Evolutionary conservation across 2,113 vertebrate genomes (phyloP), one percentile per base, ranked within the genome.

Genomic region (Psilopogon haemacephalus): DNA sequence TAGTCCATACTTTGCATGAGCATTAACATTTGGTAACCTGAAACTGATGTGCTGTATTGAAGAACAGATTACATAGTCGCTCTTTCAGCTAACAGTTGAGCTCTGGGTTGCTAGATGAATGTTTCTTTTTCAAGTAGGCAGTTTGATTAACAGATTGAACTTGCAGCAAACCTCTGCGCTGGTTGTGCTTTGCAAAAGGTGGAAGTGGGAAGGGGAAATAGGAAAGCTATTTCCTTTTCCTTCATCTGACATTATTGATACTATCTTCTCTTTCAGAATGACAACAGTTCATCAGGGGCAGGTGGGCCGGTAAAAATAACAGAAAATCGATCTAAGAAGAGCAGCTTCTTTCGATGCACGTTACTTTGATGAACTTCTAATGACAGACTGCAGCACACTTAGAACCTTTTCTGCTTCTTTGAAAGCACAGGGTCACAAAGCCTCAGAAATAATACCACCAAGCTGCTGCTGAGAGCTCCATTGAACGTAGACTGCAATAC

Each of bases 281-380:
- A 99, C 97, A 98, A 92, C 97, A 98, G 88, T 96, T 97, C 98
- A 17, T 96, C 98, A 48, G 98, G 98, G 75, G 96, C 98, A 59
- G 98, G 98, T 37, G 98, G 98, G 71, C 98, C 98, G 6, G 97
- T 99, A 94, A 99, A 99, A 98, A 99, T 99, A 94, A 98, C 99
- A 88, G 99, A 99, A 97, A 99, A 98, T 67, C 98, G 98, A 87
- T 99, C 99, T 30, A 99, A 99, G 98, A 99, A 98, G 97, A 98
- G 98, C 94, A 99, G 98, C 97, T 98, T 98, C 98, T 99, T 99
- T 93, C 99, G 99, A 93, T 99, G 99, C 94, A 98, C 97, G 8
- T 98, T 99, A 92, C 98, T 99, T 97, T 99, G 98, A 98, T 98
- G 96, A 97, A 97, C 97, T 96, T 87, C 70, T 86, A 84, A 89